Evolutionary conservation across 2,888 invertebrate species (phyloP).

Genomic region (Leucoptera coffeella): DNA sequence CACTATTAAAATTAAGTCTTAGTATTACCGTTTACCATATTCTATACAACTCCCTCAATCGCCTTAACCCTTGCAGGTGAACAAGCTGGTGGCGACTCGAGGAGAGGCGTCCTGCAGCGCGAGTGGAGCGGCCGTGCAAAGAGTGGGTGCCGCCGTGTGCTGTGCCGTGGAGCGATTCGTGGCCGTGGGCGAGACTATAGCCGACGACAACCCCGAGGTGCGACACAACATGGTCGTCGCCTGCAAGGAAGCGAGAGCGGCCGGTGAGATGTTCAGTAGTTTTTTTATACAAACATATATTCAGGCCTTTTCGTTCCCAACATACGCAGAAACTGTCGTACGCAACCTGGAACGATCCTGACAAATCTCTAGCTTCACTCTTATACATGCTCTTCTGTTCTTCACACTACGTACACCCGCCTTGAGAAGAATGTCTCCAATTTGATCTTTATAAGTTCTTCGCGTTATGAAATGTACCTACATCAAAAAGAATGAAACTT

Average conservation of each 20-base stretch:
- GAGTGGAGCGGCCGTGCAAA: slow-evolving; percentile 64
- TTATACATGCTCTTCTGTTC: too few relatives aligned
- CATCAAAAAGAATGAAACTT: too few relatives aligned
- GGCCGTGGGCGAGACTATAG: slow-evolving; percentile 96
- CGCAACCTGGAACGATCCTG: too few relatives aligned
- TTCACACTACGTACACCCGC: too few relatives aligned
- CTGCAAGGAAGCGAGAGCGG: slow-evolving; percentile 92
- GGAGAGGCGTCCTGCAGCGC: slow-evolving; percentile 56
- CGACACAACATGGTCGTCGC: slow-evolving; percentile 97
- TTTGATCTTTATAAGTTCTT: too few relatives aligned
- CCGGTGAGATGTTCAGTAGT: slow-evolving; percentile 59
- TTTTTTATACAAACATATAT: too few relatives aligned
- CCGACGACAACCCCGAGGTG: slow-evolving; percentile 96
- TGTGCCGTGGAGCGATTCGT: slow-evolving; percentile 97
- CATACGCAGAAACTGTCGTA: too few relatives aligned
- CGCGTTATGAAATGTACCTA: too few relatives aligned
- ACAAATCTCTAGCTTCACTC: too few relatives aligned
- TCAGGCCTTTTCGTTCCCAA: too few relatives aligned
- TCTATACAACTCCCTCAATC: not conserved
- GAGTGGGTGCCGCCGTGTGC: slow-evolving; percentile 94
- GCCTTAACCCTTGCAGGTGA: slow-evolving; percentile 50
- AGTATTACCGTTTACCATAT: not conserved
- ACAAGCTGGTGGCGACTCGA: slow-evolving; percentile 81
- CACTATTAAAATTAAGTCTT: not conserved
- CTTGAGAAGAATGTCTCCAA: too few relatives aligned